Base-by-base conservation (phyloP, 2,797 vertebrate species). In the Crossoptilon crossoptilon region DNA sequence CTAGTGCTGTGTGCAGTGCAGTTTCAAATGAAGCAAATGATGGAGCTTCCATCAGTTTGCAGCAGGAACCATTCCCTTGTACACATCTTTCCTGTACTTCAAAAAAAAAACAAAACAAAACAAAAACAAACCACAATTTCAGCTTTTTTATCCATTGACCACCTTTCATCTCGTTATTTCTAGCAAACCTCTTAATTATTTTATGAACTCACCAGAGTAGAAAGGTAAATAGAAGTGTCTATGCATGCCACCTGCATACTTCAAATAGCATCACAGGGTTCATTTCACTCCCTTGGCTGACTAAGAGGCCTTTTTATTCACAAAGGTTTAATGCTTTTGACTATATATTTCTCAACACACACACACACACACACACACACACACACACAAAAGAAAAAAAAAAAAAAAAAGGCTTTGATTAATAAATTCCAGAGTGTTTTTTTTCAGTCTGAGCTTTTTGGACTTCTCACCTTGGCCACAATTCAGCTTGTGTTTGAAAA, bases 21-120 rank as follows among this genome's bases (percentile, higher is more conserved):
- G 64, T 64, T 91, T 95, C 87, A 86, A 95, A 95, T 87, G 81
- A 88, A 59, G 75, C 92, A 91, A 87, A 64, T 83, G 95, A 96
- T 83, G 79, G 73, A 87, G 77, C 94, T 91, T 92, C 96, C 92
- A 94, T 77, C 71, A 86, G 53, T 89, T 96, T 93, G 87, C 96
- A 95, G 70, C 59, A 76, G 91, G 88, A 90, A 87, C 62, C 35
- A 73, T 88, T 92, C 62, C 86, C 76, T 73, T 84, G 58, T 66
- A 81, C 81, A 78, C 5, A 4, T 18, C n/a, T 87, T 83, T 72
- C 7, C 11, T 18, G 27, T 31, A 43, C 6, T n/a, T 43, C 4
- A 17, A 17, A 43, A 33, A 46, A 37, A 76, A 76, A n/a, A n/a
- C n/a, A n/a, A n/a, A n/a, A n/a, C n/a, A 60, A 46, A 76, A 79